Evolutionary conservation across 2,888 invertebrate species (phyloP), one percentile per base, ranked within the genome.

Genomic region (Coleophora flavipennella): DNA sequence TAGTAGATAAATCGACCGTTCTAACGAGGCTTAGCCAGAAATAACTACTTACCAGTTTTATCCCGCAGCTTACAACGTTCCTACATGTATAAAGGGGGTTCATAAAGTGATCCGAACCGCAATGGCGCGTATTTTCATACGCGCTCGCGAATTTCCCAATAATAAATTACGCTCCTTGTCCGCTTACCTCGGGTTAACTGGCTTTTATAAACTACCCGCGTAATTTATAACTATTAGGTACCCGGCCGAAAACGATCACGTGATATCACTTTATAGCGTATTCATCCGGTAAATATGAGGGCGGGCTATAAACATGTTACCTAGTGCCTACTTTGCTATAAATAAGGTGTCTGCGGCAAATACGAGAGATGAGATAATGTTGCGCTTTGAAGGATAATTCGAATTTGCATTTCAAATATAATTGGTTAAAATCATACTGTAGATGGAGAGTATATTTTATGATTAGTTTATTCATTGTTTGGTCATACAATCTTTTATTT

Each of bases 121-220:
- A 62, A 53, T 59, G 57, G 55, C 54, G 59, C 59, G 66, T 71
- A 77, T 79, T 75, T 74, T 74, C 70, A 81, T 75, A 68, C 72
- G 70, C 75, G 64, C 55, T 58, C 75, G 75, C 74, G 73, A 79
- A 73, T 76, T 80, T 76, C 64, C 72, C 72, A 73, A 79, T 80
- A 80, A 83, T 85, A 85, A 85, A 84, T 85, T 80, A 84, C 67
- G 66, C 69, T 68, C 67, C 76, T 73, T 79, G 83, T 80, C 79
- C 80, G 76, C 79, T 78, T 80, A 83, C 83, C 81, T 79, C 77
- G 77, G 80, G 83, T 80, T 83, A 83, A 84, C 81, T 79, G 81
- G 83, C 81, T 81, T 83, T 84, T 84, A 84, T 84, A 84, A 84
- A 84, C 79, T 81, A 81, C 77, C 78, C 72, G 58, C 65, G 78